Evolutionary conservation across 1,140 invertebrate species (phyloP).

Genomic region (Drosophila nebulosa): DNA sequence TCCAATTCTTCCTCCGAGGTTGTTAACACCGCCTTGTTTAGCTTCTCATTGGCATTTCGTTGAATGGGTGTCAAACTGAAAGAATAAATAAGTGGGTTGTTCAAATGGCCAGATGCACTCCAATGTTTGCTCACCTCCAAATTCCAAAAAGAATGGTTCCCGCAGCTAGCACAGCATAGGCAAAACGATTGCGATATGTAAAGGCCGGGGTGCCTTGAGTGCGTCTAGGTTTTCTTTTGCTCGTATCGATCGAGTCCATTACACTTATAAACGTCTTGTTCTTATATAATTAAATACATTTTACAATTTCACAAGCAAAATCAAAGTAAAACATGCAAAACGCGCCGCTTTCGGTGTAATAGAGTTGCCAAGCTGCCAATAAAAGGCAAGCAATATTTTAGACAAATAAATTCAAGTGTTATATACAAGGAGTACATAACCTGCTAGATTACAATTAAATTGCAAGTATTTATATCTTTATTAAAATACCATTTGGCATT

Average conservation of each 20-base stretch:
- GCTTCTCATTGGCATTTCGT: slow-evolving; percentile 50
- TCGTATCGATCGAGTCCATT: slow-evolving; percentile 68
- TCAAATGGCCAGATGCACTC: neutral
- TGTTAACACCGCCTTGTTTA: slow-evolving; percentile 19
- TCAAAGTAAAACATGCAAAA: slow-evolving; percentile 23
- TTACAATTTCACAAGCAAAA: slow-evolving; percentile 23
- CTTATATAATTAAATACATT: slow-evolving; percentile 72
- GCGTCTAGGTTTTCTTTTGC: slow-evolving; percentile 72
- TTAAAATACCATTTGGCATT: neutral
- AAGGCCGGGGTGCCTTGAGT: slow-evolving; percentile 73
- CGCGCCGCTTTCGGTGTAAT: neutral
- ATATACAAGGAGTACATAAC: neutral
- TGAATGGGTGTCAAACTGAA: slow-evolving; percentile 60
- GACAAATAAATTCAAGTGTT: neutral
- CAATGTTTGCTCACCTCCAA: slow-evolving; percentile 43
- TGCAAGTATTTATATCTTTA: neutral
- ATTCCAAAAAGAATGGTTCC: slow-evolving; percentile 54
- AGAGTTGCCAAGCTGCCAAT: slow-evolving; percentile 21
- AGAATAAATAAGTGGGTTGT: neutral
- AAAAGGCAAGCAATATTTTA: neutral
- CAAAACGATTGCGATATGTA: slow-evolving; percentile 69
- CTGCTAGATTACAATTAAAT: neutral
- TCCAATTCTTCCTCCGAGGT: slow-evolving; percentile 55
- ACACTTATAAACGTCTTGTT: slow-evolving; percentile 22
- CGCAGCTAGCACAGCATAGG: slow-evolving; percentile 51